Evolutionary conservation across 2,888 invertebrate species (phyloP), one percentile per base, ranked within the genome.

Genomic region (Ectropis crepuscularia): DNA sequence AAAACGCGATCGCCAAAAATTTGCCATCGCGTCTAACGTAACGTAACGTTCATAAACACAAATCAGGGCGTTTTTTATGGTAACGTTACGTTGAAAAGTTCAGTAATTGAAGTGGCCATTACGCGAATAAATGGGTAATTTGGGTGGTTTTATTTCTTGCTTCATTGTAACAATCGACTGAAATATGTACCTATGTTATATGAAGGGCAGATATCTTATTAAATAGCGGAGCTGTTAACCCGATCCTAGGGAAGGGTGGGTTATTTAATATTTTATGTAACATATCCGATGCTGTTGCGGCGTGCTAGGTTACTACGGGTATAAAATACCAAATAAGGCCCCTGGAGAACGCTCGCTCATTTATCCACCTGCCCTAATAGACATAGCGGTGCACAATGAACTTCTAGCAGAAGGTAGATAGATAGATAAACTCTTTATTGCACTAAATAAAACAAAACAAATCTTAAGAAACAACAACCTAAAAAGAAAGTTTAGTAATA

Each of bases 251-350:
- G 58, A 61, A 41, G 57, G 63, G 54, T 41, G 57, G 63, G 54
- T 41, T 42, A 10, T 51, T 46, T 68, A 46, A 62, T 61, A 50
- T 65, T 68, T 63, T 41, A 54, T 46, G 48, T 68, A 62, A 63
- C 66, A 69, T 66, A 64, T 60, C 54, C 62, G 57, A 61, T 58
- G n/a, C 45, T 59, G 55, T 60, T 48, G 41, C 41, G 39, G 12
- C 53, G 16, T 6, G n/a, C 37, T 16, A 58, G 61, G 64, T 65
- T 63, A 64, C 62, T 62, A 53, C 54, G 41, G 48, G 65, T 49
- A 70, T 72, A 70, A 67, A 67, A 72, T 72, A 67, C 62, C 47
- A 63, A 66, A 67, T 61, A 67, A 53, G 55, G 28, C 57, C 65
- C 60, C 67, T 12, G 38, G 65, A 37, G 59, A 61, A 55, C 47